Evolutionary conservation across 2,888 invertebrate species (phyloP).

Genomic region (Eristalis pertinax): DNA sequence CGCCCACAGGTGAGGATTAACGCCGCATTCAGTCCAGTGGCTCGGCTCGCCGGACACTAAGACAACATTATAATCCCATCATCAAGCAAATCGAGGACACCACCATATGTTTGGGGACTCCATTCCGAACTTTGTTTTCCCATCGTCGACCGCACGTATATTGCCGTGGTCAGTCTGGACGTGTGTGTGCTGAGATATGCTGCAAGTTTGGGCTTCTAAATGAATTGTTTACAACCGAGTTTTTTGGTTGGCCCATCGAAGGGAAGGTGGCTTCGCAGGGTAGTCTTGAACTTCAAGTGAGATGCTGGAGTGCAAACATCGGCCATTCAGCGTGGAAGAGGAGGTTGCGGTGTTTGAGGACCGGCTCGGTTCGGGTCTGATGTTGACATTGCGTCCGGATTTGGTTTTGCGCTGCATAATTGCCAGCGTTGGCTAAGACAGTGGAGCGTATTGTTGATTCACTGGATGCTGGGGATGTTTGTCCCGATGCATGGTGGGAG

Average conservation of each 20-base stretch:
- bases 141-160: neutral
- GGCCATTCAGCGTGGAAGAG: neutral
- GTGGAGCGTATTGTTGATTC: slow-evolving; percentile 3
- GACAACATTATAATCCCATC: slow-evolving; percentile 51
- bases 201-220: slow-evolving; percentile 17
- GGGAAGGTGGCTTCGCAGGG: neutral
- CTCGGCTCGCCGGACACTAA: slow-evolving; percentile 10
- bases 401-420: slow-evolving; percentile 12
- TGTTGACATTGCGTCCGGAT: neutral
- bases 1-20: slow-evolving; percentile 21
- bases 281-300: neutral
- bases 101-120: neutral
- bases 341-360: slow-evolving; percentile 1
- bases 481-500: neutral
- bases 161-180: neutral
- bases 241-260: neutral
- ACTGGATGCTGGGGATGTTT: neutral
- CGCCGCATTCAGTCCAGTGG: neutral
- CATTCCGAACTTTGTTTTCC: slow-evolving; percentile 17
- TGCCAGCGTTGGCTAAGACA: neutral
- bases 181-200: neutral
- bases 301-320: neutral
- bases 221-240: slow-evolving; percentile 17
- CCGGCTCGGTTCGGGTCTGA: neutral
- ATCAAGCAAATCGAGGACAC: slow-evolving; percentile 31